phyloP scores from a whole-genome alignment of 2,113 vertebrate species.

The Mesitornis unicolor region DNA sequence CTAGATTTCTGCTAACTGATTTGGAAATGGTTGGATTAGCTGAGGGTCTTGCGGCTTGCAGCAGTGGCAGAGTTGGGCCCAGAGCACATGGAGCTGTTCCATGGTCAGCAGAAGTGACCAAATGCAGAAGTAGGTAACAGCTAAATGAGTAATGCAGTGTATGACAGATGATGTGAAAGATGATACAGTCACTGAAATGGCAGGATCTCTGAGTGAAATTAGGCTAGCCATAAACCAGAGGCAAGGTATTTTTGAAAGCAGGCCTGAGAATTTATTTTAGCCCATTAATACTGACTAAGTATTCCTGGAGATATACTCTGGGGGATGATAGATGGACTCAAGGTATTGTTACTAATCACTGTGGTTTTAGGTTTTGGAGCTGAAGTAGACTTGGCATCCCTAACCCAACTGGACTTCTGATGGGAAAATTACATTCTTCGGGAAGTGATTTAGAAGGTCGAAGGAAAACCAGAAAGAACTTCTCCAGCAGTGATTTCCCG shows the following conservation, averaged over 20 bases:
- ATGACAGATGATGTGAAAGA: neutral
- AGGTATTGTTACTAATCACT: conserved; percentile 45
- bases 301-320: conserved; percentile 49
- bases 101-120: neutral
- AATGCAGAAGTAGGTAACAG: neutral
- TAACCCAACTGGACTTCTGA: conserved; percentile 39
- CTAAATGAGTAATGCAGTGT: neutral
- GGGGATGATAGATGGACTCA: conserved; percentile 35
- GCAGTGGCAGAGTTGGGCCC: neutral
- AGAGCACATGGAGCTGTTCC: neutral
- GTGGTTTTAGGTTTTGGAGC: conserved; percentile 41
- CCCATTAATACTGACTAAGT: conserved; percentile 25
- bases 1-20: neutral
- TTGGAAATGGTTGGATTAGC: neutral
- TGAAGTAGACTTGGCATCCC: neutral
- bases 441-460: conserved; percentile 55
- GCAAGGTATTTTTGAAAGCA: conserved; percentile 7
- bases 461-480: conserved; percentile 42
- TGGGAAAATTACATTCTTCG: conserved; percentile 57
- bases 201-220: neutral
- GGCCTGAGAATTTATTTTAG: conserved; percentile 36
- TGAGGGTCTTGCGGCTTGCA: neutral
- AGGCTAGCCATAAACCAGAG: neutral
- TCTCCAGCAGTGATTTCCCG: conserved; percentile 22
- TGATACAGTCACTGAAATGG: neutral